Evolutionary conservation across 1,140 invertebrate genomes (phyloP).

Genomic region (Drosophila kikkawai): DNA sequence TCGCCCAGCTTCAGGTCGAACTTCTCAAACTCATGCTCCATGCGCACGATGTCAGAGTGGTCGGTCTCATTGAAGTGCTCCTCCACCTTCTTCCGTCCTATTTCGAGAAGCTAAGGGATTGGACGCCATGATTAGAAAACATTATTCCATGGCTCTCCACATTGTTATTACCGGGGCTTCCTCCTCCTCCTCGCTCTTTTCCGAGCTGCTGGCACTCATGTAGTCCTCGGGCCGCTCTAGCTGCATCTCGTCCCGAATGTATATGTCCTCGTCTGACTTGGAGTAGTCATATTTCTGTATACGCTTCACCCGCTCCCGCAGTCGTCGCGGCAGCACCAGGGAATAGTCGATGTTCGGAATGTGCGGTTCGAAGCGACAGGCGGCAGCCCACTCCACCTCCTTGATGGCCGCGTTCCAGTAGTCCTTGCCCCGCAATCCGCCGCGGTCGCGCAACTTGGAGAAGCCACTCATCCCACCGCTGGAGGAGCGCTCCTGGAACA

Average conservation of each 20-base stretch:
- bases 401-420: slow-evolving; percentile 70
- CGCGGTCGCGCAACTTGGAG: slow-evolving; percentile 35
- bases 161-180: slow-evolving; percentile 39
- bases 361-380: slow-evolving; percentile 55
- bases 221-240: slow-evolving; percentile 64
- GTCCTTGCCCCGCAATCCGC: slow-evolving; percentile 36
- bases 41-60: slow-evolving; percentile 73
- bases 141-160: neutral
- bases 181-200: slow-evolving; percentile 56
- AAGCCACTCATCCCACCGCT: slow-evolving; percentile 53
- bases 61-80: slow-evolving; percentile 75
- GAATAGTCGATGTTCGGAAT: slow-evolving; percentile 72
- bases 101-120: slow-evolving; percentile 21
- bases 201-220: slow-evolving; percentile 48
- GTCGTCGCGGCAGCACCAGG: slow-evolving; percentile 58
- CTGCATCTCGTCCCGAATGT: slow-evolving; percentile 66
- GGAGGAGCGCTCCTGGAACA: slow-evolving; percentile 44
- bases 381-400: slow-evolving; percentile 58
- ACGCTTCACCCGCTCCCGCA: slow-evolving; percentile 65
- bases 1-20: slow-evolving; percentile 76
- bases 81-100: slow-evolving; percentile 58
- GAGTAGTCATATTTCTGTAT: slow-evolving; percentile 77
- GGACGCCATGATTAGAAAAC: neutral
- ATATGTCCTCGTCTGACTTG: slow-evolving; percentile 69
- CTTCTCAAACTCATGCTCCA: slow-evolving; percentile 72